phyloP scores from a whole-genome alignment of 2,888 invertebrate genomes.

The Ferdinandea cuprea region DNA sequence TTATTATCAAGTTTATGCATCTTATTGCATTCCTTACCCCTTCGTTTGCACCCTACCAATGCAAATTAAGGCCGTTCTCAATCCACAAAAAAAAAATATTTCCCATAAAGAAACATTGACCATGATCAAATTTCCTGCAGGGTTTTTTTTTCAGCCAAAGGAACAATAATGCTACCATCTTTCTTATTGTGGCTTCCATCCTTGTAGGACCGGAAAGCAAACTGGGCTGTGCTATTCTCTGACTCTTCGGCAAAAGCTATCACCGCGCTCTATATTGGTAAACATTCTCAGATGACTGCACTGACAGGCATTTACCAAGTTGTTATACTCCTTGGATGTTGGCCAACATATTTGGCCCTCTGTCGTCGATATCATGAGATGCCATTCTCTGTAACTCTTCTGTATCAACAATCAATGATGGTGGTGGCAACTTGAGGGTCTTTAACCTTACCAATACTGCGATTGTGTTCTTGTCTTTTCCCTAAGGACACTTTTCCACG shows the following conservation, averaged over 20 bases:
- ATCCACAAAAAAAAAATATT: neutral
- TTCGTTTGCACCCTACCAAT: slow-evolving; percentile 45
- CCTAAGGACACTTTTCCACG: neutral
- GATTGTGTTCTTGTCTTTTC: neutral
- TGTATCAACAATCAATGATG: slow-evolving; percentile 62
- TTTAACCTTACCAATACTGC: neutral
- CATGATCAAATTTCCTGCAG: slow-evolving; percentile 60
- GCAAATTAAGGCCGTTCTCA: slow-evolving; percentile 56
- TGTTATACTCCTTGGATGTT: slow-evolving; percentile 57
- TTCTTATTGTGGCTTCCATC: slow-evolving; percentile 45
- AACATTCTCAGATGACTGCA: slow-evolving; percentile 68
- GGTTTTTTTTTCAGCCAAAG: slow-evolving; percentile 27
- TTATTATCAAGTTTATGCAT: slow-evolving; percentile 69
- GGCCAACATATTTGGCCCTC: slow-evolving; percentile 61
- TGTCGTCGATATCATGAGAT: slow-evolving; percentile 11
- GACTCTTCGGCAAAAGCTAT: slow-evolving; percentile 33
- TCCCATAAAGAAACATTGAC: slow-evolving; percentile 44
- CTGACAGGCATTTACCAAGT: slow-evolving; percentile 62
- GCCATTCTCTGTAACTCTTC: slow-evolving; percentile 2
- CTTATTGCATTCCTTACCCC: slow-evolving; percentile 53
- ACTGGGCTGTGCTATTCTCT: slow-evolving; percentile 13
- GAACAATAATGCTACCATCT: slow-evolving; percentile 56
- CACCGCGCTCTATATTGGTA: slow-evolving; percentile 61
- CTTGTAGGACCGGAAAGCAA: slow-evolving; percentile 14
- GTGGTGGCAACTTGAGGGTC: slow-evolving; percentile 47